Evolutionary conservation across 2,797 vertebrate genomes (phyloP), one percentile per base, ranked within the genome.

Genomic region (Salarias fasciatus): DNA sequence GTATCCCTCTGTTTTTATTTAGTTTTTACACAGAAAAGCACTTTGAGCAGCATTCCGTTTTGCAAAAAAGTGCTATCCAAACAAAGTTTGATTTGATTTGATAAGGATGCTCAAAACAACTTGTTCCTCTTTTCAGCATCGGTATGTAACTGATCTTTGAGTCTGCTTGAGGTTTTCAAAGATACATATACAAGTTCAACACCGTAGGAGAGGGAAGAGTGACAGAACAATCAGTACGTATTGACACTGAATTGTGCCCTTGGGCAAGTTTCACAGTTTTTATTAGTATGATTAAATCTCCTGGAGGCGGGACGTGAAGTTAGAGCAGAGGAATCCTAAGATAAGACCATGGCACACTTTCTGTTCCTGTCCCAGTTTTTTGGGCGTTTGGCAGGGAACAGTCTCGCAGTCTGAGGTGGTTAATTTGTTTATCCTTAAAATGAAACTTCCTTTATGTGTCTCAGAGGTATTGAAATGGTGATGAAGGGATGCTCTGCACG

Each of bases 361-460:
- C 30, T 52, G 10, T 58, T 63, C n/a, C 30, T 80, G 67, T 35
- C 72, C 67, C 42, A 82, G 47, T 69, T 79, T 72, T 33, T 36
- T 8, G 35, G 64, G 63, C 41, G 69, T 73, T 75, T 69, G 53
- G n/a, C 41, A 8, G 8, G 40, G 50, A 36, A 13, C 14, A 30
- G 14, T 47, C 63, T 30, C 46, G 36, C 6, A 53, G n/a, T 53
- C 38, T 48, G 14, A 53, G 41, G 52, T 24, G 11, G 18, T 53
- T 56, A 56, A 62, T 70, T 62, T 58, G 63, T 68, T 80, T 69
- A 57, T 62, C 49, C 33, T 48, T 43, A 36, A 64, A 56, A 14
- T 44, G 9, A 48, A 64, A 63, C 55, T 69, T 75, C 61, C 69
- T 72, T 61, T 35, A 24, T 50, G 11, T 8, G 15, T 79, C 63